These are phyloP conservation scores for Morpho achilles DNA, from an alignment of 2,888 invertebrate species.

Conservation along the genomic window DNA sequence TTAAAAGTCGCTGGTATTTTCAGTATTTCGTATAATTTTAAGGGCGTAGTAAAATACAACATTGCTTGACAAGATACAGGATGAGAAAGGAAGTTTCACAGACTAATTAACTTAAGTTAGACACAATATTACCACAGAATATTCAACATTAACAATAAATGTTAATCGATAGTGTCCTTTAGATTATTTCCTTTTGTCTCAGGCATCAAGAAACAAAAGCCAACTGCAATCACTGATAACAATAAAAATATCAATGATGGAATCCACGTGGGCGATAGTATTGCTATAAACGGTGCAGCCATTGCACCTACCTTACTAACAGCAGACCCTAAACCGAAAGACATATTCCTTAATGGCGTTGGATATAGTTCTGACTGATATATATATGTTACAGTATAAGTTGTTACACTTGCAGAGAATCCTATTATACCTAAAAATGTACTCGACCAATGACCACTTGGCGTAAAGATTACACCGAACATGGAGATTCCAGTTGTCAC, in stretches of 20 bases:
- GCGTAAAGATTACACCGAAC: background rate
- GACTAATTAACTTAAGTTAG: too few relatives aligned
- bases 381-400: background rate
- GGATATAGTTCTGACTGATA: constrained; percentile 45
- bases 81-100: too few relatives aligned
- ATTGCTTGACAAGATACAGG: too few relatives aligned
- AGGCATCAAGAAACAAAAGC: constrained; percentile 43
- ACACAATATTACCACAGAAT: too few relatives aligned
- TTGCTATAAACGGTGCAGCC: constrained; percentile 49
- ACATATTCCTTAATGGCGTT: constrained; percentile 53
- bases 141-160: background rate
- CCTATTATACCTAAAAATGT: background rate
- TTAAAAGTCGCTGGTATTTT: too few relatives aligned
- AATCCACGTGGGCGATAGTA: constrained; percentile 43
- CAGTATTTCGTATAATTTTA: too few relatives aligned
- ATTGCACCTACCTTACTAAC: constrained; percentile 49
- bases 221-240: constrained; percentile 41
- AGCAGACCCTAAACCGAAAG: constrained; percentile 40
- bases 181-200: constrained; percentile 53
- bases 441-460: background rate
- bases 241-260: constrained; percentile 45
- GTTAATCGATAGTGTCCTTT: constrained; percentile 43
- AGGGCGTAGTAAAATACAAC: too few relatives aligned
- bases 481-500: background rate
- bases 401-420: background rate